Evolutionary conservation across 2,797 vertebrate species (phyloP).

Genomic region (Hemibagrus guttatus): DNA sequence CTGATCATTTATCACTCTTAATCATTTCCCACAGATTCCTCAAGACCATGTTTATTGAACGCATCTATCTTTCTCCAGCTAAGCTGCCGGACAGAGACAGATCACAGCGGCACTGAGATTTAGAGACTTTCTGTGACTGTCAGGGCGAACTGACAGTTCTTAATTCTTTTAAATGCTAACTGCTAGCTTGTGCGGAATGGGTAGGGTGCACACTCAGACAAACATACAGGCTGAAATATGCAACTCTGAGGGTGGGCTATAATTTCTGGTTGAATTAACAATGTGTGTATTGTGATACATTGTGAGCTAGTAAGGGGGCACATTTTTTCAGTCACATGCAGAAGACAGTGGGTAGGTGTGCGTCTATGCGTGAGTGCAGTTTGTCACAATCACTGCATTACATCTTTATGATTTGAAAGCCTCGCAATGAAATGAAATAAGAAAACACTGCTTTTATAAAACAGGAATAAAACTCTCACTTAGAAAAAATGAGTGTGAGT

Average conservation of each 20-base stretch:
- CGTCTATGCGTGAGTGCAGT: slow-evolving; percentile 20
- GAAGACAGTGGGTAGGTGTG: neutral
- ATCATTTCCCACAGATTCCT: slow-evolving; percentile 80
- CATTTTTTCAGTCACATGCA: slow-evolving; percentile 30
- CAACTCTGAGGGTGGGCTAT: slow-evolving; percentile 31
- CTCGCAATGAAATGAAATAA: slow-evolving; percentile 2
- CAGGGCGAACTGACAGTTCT: slow-evolving; percentile 65
- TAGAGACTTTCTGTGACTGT: slow-evolving; percentile 69
- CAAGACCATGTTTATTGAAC: slow-evolving; percentile 76
- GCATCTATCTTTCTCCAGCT: slow-evolving; percentile 73
- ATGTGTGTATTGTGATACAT: slow-evolving; percentile 50
- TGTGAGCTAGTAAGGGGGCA: slow-evolving; percentile 18
- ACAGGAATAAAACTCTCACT: neutral
- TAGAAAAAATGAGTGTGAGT: neutral
- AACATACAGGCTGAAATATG: slow-evolving; percentile 24
- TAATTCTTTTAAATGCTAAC: slow-evolving; percentile 70
- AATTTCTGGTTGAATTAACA: slow-evolving; percentile 46
- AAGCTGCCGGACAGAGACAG: slow-evolving; percentile 69
- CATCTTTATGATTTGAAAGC: slow-evolving; percentile 26
- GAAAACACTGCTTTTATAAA: slow-evolving; percentile 21
- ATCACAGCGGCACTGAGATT: slow-evolving; percentile 66
- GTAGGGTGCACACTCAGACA: slow-evolving; percentile 10
- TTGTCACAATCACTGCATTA: slow-evolving; percentile 7
- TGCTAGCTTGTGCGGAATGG: slow-evolving; percentile 40
- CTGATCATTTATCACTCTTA: slow-evolving; percentile 76